Base-by-base conservation (phyloP, 2,797 vertebrate species). In the Tenualosa ilisha region DNA sequence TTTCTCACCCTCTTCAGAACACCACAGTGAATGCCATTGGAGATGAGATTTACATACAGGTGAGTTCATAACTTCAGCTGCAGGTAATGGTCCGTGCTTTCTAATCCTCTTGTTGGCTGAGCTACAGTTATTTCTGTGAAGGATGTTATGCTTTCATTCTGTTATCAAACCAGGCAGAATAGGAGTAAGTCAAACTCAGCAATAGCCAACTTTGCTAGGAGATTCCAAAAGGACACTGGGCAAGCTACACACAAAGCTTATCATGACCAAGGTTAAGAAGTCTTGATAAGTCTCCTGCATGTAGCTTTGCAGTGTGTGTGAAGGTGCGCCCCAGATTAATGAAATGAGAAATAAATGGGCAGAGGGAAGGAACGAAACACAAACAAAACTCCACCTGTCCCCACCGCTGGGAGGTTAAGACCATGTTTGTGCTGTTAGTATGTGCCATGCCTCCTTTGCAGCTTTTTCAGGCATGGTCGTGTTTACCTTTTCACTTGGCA, bases 11-110 rank as follows among this genome's bases (percentile, higher is more conserved):
- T 13, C 72, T 59, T 26, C 43, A 37, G 49, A 49, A 26, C 46
- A 46, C 72, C 40, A 79, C 72, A 46, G 72, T 79, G 37, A 79
- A 79, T 17, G 72, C 72, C 40, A 79, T 46, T 22, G 68, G 68
- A 40, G 31, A 72, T 26, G 72, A 79, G 72, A 43, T 79, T 3
- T 46, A 7, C 72, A 46, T 79, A 20, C 37, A 79, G 72, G 72
- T 46, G 72, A 46, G 68, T 31, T 37, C 26, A 72, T 37, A 12
- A 40, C 65, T 15, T 12, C 12, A 12, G 24, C 24, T 65, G 63
- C 20, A n/a, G 65, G 26, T 31, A 15, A 37, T 12, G 65, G 3
- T 3, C 5, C 6, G 12, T 37, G 24, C 26, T 13, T 26, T 11
- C 4, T 37, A 26, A 26, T 37, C 63, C 7, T 49, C 46, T 7